A percentile compares a stretch with the other conserved stretches of the same genome.
Evolutionary conservation across 2,797 vertebrate genomes (phyloP).

Genomic region (Sebastes paucispinis): DNA sequence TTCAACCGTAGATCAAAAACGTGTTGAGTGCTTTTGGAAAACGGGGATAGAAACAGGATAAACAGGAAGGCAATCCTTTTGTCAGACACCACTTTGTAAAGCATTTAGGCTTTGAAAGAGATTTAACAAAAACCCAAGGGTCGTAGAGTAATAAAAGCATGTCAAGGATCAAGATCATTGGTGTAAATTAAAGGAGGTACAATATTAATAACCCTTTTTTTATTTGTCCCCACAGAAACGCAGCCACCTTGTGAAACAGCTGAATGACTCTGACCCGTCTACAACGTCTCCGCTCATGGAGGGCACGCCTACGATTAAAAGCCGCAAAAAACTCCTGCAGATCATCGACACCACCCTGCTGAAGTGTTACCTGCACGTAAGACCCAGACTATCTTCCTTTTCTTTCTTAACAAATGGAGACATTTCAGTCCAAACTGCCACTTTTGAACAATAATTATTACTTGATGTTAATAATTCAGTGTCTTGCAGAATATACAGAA

Average conservation of each 20-base stretch:
- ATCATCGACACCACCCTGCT: conserved; percentile 98
- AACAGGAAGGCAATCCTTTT: neutral
- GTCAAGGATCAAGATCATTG: neutral
- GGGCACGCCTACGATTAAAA: conserved; percentile 97
- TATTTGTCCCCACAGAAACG: conserved; percentile 86
- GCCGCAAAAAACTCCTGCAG: conserved; percentile 96
- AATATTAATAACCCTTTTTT: neutral
- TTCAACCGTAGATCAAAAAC: no score
- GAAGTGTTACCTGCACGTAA: conserved; percentile 97
- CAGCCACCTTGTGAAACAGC: conserved; percentile 95
- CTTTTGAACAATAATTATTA: neutral
- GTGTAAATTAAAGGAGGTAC: neutral
- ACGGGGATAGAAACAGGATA: no score
- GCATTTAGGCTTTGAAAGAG: neutral
- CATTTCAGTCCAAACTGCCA: neutral
- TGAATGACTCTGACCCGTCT: conserved; percentile 94
- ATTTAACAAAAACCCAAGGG: neutral
- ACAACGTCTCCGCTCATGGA: conserved; percentile 97
- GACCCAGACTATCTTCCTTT: conserved; percentile 12
- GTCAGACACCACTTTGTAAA: neutral
- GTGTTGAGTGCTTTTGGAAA: rapidly evolving
- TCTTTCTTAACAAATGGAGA: neutral
- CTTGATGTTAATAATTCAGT: neutral
- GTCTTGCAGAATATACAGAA: neutral
- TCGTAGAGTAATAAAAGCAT: neutral